phyloP scores from a whole-genome alignment of 2,888 invertebrate genomes.

The Lymantria dispar region DNA sequence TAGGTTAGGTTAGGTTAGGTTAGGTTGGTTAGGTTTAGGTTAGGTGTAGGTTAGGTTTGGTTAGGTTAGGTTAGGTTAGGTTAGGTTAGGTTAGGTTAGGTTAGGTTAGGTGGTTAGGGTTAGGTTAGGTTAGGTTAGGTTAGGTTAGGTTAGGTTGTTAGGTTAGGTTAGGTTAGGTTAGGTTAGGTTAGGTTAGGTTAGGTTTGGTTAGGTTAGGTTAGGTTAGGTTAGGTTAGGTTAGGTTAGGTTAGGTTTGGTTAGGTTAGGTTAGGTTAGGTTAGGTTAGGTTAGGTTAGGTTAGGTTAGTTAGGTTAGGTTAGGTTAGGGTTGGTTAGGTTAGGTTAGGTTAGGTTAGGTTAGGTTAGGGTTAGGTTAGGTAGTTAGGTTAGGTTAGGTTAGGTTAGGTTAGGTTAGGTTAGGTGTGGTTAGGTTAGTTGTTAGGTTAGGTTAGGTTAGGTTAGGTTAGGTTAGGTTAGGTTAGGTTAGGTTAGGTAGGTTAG shows the following conservation, averaged over 20 bases:
- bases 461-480: conserved; percentile 7
- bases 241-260: conserved; percentile 16
- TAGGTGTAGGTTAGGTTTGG: conserved; percentile 14
- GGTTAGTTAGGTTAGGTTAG: conserved; percentile 10
- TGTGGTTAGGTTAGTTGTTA: conserved; percentile 5
- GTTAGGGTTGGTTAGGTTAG: conserved; percentile 10
- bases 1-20: conserved; percentile 14
- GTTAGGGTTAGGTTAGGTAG: conserved; percentile 5
- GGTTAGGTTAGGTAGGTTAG: conserved; percentile 22
- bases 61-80: conserved; percentile 15
- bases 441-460: conserved; percentile 8
- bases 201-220: conserved; percentile 13
- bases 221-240: conserved; percentile 14
- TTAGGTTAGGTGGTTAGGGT: conserved; percentile 11
- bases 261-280: conserved; percentile 24
- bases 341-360: background rate
- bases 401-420: conserved; percentile 1
- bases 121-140: conserved; percentile 15
- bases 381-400: conserved; percentile 10
- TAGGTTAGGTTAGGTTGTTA: conserved; percentile 15
- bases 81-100: conserved; percentile 10
- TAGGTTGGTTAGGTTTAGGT: conserved; percentile 8
- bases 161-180: conserved; percentile 16
- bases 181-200: conserved; percentile 15
- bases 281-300: conserved; percentile 18